These are phyloP conservation scores for Mormyrus iriodes DNA, from an alignment of 2,113 vertebrate genomes.

Conservation along the genomic window DNA sequence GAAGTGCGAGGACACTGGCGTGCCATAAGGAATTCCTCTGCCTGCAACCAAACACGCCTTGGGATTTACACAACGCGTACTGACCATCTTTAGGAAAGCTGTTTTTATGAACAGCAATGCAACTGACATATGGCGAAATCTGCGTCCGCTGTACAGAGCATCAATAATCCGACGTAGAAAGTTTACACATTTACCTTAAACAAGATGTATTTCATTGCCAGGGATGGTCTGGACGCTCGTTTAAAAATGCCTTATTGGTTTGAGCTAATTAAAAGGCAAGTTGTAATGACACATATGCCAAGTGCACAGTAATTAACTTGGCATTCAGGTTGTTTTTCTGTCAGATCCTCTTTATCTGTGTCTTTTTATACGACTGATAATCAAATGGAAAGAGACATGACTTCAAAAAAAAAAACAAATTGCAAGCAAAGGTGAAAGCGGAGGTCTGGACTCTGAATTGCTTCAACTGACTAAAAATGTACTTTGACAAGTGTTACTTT, in stretches of 20 bases:
- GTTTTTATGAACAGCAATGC: background rate
- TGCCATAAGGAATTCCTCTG: background rate
- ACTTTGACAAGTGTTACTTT: background rate
- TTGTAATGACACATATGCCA: background rate
- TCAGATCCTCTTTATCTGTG: background rate
- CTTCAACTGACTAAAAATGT: background rate
- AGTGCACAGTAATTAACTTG: background rate
- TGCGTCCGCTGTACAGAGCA: background rate
- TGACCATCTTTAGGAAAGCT: background rate
- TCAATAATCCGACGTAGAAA: background rate
- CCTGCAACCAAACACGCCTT: background rate
- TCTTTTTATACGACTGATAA: background rate
- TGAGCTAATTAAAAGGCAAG: background rate
- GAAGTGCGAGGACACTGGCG: background rate
- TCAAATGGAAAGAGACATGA: background rate
- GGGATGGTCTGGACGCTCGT: background rate
- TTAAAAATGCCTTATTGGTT: background rate
- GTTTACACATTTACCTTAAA: background rate
- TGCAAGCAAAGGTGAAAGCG: background rate
- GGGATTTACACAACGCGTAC: background rate
- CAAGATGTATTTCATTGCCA: background rate
- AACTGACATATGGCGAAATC: background rate
- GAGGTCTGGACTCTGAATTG: background rate
- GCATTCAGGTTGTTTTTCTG: constrained; percentile 5
- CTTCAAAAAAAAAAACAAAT: background rate